Base-by-base conservation (phyloP, 2,888 invertebrate genomes). In the Parnassius smintheus region DNA sequence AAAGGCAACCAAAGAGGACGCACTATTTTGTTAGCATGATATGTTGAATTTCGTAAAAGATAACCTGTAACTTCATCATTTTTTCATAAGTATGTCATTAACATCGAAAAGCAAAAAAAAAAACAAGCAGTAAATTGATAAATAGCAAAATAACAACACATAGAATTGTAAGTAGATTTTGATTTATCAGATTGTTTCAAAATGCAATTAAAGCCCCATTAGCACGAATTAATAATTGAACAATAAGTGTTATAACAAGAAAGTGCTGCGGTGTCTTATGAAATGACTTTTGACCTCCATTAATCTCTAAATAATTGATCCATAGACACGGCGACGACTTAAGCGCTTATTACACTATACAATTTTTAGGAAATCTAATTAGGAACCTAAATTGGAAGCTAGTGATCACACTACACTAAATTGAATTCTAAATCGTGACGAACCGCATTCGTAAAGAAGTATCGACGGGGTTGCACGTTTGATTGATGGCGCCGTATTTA, bases 121-220 rank as follows among this genome's bases (percentile, higher is more conserved):
- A 75, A 63, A 67, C 66, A 58, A 63, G 74, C 75, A 81, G 68
- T 68, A 73, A 65, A 67, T 70, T 68, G 65, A 65, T 71, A 70
- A 74, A 72, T 69, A 70, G 69, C 70, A 67, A 74, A 74, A 70
- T 73, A 73, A 70, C 66, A 66, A 62, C 68, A 60, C 54, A 61
- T 64, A 57, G 49, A 48, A 61, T 55, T 63, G 61, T 67, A 68
- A 69, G 66, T 70, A 73, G 71, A 68, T 67, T 80, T 77, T 81
- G 78, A 82, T 81, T 83, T 79, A 85, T 85, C 82, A 82, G 76
- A 74, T 76, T 71, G 76, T 80, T 82, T 85, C 83, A 80, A 81
- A 77, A 69, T 69, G 73, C 77, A 75, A 84, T 88, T 82, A 83
- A 79, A 85, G 82, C 79, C 76, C 71, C 78, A 85, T 85, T 84